Percentiles rank a stretch among this genome's conserved stretches.
Conservation (phyloP, 2,113 vertebrate genomes). For the Solenodon paradoxus region DNA sequence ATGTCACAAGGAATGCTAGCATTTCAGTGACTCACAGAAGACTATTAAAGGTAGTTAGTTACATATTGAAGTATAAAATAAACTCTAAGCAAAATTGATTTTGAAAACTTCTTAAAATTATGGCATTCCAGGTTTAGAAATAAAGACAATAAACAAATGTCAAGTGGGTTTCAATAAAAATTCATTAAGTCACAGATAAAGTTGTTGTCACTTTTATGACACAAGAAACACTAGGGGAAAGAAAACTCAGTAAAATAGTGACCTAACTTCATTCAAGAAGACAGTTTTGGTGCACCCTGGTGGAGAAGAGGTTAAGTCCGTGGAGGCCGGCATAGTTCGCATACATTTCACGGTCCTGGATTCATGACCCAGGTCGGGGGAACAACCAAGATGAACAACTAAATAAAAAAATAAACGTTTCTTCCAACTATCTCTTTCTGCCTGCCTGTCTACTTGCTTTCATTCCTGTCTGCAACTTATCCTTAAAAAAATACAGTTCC, state of each 20-base stretch:
- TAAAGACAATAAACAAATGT: conserved; percentile 39
- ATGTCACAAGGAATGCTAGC: background rate
- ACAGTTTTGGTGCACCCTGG: too few relatives aligned
- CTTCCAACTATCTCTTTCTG: too few relatives aligned
- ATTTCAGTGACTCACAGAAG: background rate
- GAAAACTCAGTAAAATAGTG: background rate
- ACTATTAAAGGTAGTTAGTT: background rate
- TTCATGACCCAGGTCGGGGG: too few relatives aligned
- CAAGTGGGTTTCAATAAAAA: conserved; percentile 38
- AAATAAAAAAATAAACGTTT: too few relatives aligned
- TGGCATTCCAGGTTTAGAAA: background rate
- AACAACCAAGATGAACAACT: too few relatives aligned
- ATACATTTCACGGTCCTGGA: too few relatives aligned
- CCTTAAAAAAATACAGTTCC: conserved; percentile 29
- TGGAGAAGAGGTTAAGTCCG: too few relatives aligned
- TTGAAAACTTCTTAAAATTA: background rate
- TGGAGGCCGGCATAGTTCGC: too few relatives aligned
- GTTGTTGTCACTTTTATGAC: conserved; percentile 40
- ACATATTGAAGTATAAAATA: conserved; percentile 26
- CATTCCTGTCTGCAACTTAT: too few relatives aligned
- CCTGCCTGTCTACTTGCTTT: too few relatives aligned
- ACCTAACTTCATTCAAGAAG: conserved; percentile 24
- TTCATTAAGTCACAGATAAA: conserved; percentile 38
- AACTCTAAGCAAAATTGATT: conserved; percentile 18
- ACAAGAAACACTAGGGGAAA: background rate